Conservation (phyloP, 2,113 vertebrate genomes). For the Calyptommatus sinebrachiatus region DNA sequence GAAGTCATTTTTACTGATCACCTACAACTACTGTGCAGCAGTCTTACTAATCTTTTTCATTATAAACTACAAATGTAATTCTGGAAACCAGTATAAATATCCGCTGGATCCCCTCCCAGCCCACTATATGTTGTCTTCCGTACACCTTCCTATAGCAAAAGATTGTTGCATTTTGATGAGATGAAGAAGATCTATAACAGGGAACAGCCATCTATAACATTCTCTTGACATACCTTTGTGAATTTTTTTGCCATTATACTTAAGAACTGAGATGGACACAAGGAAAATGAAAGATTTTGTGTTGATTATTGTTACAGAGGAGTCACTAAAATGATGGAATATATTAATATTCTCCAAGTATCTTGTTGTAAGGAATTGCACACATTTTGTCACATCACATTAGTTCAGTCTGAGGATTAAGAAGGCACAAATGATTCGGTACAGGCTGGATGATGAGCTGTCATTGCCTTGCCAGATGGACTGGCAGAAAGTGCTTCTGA, state of each 20-base stretch:
- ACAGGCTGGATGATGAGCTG: neutral
- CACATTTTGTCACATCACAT: neutral
- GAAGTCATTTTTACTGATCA: neutral
- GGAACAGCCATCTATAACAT: neutral
- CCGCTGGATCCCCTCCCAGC: neutral
- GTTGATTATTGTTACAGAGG: neutral
- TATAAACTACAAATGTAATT: neutral
- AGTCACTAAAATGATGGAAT: neutral
- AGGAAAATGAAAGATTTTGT: neutral
- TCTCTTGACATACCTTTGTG: neutral
- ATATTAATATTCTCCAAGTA: neutral
- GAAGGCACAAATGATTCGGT: neutral
- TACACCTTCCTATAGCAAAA: neutral
- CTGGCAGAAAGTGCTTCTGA: neutral
- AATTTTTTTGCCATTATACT: neutral
- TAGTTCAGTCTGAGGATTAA: neutral
- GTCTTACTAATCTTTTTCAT: neutral
- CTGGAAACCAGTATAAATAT: neutral
- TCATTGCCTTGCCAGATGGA: neutral
- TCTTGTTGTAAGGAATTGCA: neutral
- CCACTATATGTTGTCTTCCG: neutral
- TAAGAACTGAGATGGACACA: neutral
- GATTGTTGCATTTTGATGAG: neutral
- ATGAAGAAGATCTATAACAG: neutral
- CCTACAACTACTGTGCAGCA: neutral